Evolutionary conservation across 2,888 invertebrate genomes (phyloP), one percentile per base, ranked within the genome.

Genomic region (Asteroscopus sphinx): DNA sequence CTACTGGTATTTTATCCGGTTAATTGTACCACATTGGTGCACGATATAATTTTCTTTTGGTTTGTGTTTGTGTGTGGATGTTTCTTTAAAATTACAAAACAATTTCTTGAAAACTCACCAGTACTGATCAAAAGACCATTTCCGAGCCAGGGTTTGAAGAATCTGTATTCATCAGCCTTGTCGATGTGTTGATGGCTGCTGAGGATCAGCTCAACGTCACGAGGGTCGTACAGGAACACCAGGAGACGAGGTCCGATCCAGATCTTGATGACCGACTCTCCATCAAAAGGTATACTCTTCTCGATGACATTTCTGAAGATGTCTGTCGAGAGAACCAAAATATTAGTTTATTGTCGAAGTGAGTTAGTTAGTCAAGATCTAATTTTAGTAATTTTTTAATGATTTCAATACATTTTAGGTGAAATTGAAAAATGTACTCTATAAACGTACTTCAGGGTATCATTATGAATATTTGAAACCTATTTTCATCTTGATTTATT

Each of bases 81-180:
- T n/a, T n/a, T n/a, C n/a, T n/a, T n/a, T n/a, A n/a, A n/a, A n/a
- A n/a, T n/a, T n/a, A n/a, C n/a, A 26, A 26, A 6, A 26, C 0
- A 21, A 33, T 3, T n/a, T n/a, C 28, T 40, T 17, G 11, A 15
- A 6, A 35, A 85, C 86, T 86, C 85, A 96, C 97, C 97, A 69
- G 96, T 96, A 76, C 97, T 97, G 80, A 97, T 97, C 25, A 97
- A 95, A 7, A 97, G 96, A 79, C 97, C 97, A 77, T 97, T 95
- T 82, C 97, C 97, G 57, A 97, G 95, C 97, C 97, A 97, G 33
- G 97, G 97, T 81, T 97, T 96, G 90, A 97, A 97, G 92, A 97
- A 97, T 76, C 95, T 94, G 88, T 97, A 97, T 80, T 97, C 97
- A 9, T 95, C 91, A 17, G 97, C 96, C 86, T 97, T 97, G 90